Conservation (phyloP, 2,888 invertebrate species). For the Pherbina coryleti region DNA sequence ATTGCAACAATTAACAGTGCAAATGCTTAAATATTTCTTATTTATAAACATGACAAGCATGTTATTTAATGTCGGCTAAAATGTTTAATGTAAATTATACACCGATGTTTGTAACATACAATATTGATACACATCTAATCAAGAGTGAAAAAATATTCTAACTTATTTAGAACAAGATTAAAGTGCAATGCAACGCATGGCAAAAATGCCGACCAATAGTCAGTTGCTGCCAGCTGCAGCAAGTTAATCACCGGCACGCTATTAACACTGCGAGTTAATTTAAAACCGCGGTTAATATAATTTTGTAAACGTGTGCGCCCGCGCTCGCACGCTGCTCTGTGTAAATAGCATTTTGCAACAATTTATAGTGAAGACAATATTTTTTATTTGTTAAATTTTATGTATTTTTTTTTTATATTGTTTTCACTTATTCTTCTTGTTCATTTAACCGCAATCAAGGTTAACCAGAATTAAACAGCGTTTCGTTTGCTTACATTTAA, state of each 20-base stretch:
- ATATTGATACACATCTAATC: too few species aligned
- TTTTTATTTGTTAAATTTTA: neutral
- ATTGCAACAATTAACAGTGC: too few species aligned
- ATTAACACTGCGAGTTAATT: neutral
- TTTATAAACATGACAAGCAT: too few species aligned
- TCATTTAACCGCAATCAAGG: constrained; percentile 18
- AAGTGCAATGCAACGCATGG: neutral
- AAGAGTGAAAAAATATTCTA: neutral
- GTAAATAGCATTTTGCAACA: neutral
- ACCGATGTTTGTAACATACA: too few species aligned
- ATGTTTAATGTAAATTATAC: too few species aligned
- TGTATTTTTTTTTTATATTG: neutral
- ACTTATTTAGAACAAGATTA: neutral
- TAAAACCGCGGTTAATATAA: too few species aligned
- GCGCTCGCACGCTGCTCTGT: neutral
- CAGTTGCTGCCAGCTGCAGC: constrained; percentile 5
- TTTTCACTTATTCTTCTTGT: constrained; percentile 4
- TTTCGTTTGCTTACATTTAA: constrained; percentile 1
- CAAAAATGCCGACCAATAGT: neutral
- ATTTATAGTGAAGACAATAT: neutral
- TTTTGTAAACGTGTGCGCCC: too few species aligned
- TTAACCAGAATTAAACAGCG: neutral
- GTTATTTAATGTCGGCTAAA: too few species aligned
- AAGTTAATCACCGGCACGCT: constrained; percentile 4
- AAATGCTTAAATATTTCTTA: too few species aligned